A percentile compares a stretch with the other conserved stretches of the same genome.
Evolutionary conservation across 92 coral and sea anemone genomes (phyloP).

Genomic region (Ricordea florida): DNA sequence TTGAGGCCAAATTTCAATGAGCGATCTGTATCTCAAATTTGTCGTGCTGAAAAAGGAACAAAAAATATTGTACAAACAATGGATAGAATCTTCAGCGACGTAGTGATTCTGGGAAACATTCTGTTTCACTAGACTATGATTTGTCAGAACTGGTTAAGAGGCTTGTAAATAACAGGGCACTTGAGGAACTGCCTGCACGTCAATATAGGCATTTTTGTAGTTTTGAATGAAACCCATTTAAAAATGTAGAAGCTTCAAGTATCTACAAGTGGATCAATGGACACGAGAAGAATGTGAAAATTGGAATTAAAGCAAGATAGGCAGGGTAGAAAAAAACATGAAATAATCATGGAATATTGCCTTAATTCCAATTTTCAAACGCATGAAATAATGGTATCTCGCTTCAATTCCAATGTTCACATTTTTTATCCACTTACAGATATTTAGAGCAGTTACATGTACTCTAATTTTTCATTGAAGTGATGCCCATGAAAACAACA

Average conservation of each 20-base stretch:
- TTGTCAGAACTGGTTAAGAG: conserved; percentile 33
- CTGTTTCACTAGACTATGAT: conserved; percentile 21
- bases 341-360: too few relatives aligned
- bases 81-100: conserved; percentile 14
- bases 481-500: too few relatives aligned
- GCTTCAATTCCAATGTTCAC: too few relatives aligned
- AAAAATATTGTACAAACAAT: conserved; percentile 25
- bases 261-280: conserved; percentile 51
- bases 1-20: conserved; percentile 66
- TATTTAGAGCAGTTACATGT: too few relatives aligned
- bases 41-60: conserved; percentile 52
- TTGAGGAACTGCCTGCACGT: too few relatives aligned
- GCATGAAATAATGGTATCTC: too few relatives aligned
- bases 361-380: too few relatives aligned
- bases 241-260: conserved; percentile 16
- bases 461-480: too few relatives aligned
- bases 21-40: conserved; percentile 49
- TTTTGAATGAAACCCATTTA: conserved; percentile 39
- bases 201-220: too few relatives aligned
- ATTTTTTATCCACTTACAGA: too few relatives aligned
- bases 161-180: too few relatives aligned
- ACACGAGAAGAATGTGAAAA: conserved; percentile 37
- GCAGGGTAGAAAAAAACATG: too few relatives aligned
- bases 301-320: conserved; percentile 53
- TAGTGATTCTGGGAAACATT: conserved; percentile 54